Conservation (phyloP, 2,113 vertebrate species). For the Thinocorus orbignyianus region DNA sequence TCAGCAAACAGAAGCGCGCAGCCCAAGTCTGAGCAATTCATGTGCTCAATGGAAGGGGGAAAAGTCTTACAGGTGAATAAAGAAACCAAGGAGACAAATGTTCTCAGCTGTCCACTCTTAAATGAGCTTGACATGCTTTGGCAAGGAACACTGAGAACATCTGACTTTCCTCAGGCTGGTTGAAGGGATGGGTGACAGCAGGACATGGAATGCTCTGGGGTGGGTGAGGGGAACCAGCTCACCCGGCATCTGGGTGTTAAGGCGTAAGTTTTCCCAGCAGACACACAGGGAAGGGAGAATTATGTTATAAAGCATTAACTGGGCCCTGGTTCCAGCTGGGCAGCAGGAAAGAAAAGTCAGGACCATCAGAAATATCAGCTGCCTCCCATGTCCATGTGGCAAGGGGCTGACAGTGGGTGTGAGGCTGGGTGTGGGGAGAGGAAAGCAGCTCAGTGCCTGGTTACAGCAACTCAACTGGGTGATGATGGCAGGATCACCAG, state of each 20-base stretch:
- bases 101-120: neutral
- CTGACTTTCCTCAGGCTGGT: neutral
- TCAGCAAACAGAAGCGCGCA: neutral
- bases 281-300: neutral
- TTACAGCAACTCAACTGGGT: constrained; percentile 24
- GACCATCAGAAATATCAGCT: neutral
- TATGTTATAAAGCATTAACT: neutral
- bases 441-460: neutral
- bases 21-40: neutral
- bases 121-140: neutral
- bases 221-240: neutral
- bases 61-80: neutral
- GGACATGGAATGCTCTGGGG: neutral
- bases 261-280: neutral
- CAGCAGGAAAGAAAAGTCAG: neutral
- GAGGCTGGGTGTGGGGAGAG: neutral
- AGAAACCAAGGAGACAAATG: neutral
- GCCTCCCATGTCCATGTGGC: fast-evolving
- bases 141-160: neutral
- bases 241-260: neutral
- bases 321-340: neutral
- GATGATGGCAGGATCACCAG: constrained; percentile 44
- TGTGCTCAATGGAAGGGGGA: neutral
- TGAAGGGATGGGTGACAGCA: neutral
- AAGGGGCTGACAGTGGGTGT: fast-evolving